Percentiles rank a stretch among this genome's conserved stretches.
Evolutionary conservation across 2,797 vertebrate genomes (phyloP).

Genomic region (Hoplostethus mediterraneus): DNA sequence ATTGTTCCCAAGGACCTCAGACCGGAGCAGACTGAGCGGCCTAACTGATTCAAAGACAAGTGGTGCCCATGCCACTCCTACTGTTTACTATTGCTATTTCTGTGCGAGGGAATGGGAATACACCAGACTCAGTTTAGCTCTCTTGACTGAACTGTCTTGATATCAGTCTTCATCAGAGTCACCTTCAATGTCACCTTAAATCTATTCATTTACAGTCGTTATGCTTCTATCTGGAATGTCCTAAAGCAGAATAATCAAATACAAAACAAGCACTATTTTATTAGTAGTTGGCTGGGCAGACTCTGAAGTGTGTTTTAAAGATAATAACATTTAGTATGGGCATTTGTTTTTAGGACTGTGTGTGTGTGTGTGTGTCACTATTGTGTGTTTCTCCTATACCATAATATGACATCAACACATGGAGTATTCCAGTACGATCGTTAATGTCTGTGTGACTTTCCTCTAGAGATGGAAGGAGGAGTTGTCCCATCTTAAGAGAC

Average conservation of each 20-base stretch:
- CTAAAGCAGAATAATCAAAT: not conserved
- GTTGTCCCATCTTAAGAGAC: conserved; percentile 90
- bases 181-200: too few relatives aligned
- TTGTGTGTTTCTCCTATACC: not conserved
- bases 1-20: not conserved
- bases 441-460: conserved; percentile 65
- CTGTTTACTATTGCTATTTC: conserved; percentile 7
- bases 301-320: too few relatives aligned
- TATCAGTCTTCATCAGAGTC: conserved; percentile 23
- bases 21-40: not conserved
- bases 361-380: not conserved
- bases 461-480: conserved; percentile 95
- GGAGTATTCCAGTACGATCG: not conserved
- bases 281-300: not conserved
- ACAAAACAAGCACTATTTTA: not conserved
- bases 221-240: not conserved
- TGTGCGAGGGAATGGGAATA: not conserved
- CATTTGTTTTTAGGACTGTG: not conserved
- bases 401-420: conserved; percentile 17
- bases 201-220: not conserved
- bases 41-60: not conserved
- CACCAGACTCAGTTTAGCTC: conserved; percentile 32
- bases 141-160: conserved; percentile 36
- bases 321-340: too few relatives aligned
- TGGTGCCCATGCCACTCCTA: not conserved